These are phyloP conservation scores for Marisa cornuarietis DNA, from an alignment of 1,140 invertebrate species.

Conservation along the genomic window DNA sequence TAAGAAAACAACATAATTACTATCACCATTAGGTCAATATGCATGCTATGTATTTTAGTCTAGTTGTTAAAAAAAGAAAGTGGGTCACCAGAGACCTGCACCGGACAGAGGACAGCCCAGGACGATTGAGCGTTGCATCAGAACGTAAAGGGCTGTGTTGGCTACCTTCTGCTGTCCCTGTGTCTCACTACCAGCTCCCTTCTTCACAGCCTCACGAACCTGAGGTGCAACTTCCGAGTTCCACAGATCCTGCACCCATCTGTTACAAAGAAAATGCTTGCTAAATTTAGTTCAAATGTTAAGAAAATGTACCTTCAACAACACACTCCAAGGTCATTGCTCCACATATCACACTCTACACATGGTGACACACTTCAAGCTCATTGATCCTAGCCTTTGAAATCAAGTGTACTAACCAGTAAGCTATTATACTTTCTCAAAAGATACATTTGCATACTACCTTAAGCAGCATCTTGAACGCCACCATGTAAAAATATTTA, in stretches of 20 bases:
- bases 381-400: too few relatives aligned
- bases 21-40: too few relatives aligned
- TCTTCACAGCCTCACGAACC: conserved; percentile 54
- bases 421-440: too few relatives aligned
- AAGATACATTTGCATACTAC: too few relatives aligned
- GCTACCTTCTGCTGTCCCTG: conserved; percentile 62
- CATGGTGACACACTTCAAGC: too few relatives aligned
- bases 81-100: conserved; percentile 42
- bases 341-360: too few relatives aligned
- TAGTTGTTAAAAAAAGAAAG: neutral
- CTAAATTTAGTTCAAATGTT: neutral
- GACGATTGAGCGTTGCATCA: conserved; percentile 61
- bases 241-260: conserved; percentile 60
- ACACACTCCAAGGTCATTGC: too few relatives aligned
- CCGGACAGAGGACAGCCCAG: conserved; percentile 59
- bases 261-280: conserved; percentile 28
- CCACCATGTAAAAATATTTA: too few relatives aligned
- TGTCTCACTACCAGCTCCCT: conserved; percentile 43
- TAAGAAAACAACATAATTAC: too few relatives aligned
- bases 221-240: conserved; percentile 57
- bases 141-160: conserved; percentile 62
- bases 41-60: neutral
- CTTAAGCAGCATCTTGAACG: too few relatives aligned
- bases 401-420: too few relatives aligned
- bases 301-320: too few relatives aligned